Base-by-base conservation (phyloP, 2,113 vertebrate species). In the Lampris megalopsis region DNA sequence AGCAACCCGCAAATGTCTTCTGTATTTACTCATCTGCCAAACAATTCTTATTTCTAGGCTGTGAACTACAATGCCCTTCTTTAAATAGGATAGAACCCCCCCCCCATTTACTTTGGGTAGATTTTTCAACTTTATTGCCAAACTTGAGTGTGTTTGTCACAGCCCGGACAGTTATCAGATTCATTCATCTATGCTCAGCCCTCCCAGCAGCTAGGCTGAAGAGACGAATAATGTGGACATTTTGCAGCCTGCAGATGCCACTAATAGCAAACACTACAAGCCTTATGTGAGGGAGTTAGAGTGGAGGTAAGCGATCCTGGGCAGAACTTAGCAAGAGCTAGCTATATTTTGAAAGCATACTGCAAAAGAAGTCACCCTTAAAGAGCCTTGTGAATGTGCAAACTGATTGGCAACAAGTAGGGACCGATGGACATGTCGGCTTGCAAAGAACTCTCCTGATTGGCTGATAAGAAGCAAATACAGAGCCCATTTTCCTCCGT, bases 21-120 rank as follows among this genome's bases (percentile, higher is more conserved):
- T 71, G 9, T 47, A 36, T 42, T 53, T 71, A 67, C 11, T 68
- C 54, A 62, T 78, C 53, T 24, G 24, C 24, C 24, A 24, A 77
- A 24, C 43, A 41, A 38, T 71, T 37, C 43, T 57, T 52, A 65
- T 53, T 63, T 67, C 56, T 75, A 61, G 61, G 24, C 11, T 0
- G 1, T 56, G 41, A n/a, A 59, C 35, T n/a, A 42, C 41, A 71
- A 41, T 13, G n/a, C 71, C 3, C 66, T 75, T 64, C 35, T 65
- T 8, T 24, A 24, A 24, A 24, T 0, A 24, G 24, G 24, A 24
- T 63, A 1, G 1, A 42, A 69, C 36, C 40, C 65, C 11, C 41
- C 2, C 6, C 45, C 24, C 43, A 74, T 48, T 63, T 38, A 56
- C 56, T 11, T 35, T 41, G 42, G 8, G 38, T n/a, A n/a, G 11